Base-by-base conservation (phyloP, 2,888 invertebrate species). In the Operophtera brumata region DNA sequence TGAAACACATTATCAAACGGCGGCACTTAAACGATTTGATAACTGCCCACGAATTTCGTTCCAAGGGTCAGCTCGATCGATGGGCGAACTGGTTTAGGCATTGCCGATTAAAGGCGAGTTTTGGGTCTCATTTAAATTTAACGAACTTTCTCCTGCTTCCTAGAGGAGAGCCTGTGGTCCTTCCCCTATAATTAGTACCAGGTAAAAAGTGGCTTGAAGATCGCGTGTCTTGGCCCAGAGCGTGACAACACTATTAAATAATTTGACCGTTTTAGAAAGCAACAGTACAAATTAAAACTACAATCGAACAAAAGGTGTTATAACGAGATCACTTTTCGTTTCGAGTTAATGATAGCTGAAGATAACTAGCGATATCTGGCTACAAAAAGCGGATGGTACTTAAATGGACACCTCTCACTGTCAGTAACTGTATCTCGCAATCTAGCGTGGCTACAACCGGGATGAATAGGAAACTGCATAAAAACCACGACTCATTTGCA, bases 251-350 rank as follows among this genome's bases (percentile, higher is more conserved):
- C 36, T 54, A 61, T 48, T 50, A 53, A 56, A 57, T 59, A 58
- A 62, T 62, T 62, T 56, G 47, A 47, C 62, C 65, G 68, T 71
- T 50, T 75, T 78, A 73, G 80, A 84, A 84, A 83, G 82, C 76
- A 77, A 80, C 69, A 78, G 77, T 69, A 68, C 52, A 66, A 66
- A 67, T 67, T 68, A 70, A 78, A 74, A 78, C 67, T 70, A 67
- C 71, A 67, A 69, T 69, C 48, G 57, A 44, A 68, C 61, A 65
- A 66, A 65, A 67, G 66, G 67, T 70, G 68, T 69, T 70, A 72
- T 70, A 74, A 73, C 70, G 68, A 77, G 73, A 73, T 78, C 77
- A 79, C 78, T 81, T 82, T 83, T 81, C 75, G 69, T 80, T 82
- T 79, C 75, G 68, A 70, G 67, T 66, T 78, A 78, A 78, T 80